Evolutionary conservation across 2,797 vertebrate species (phyloP), one percentile per base, ranked within the genome.

Genomic region (Cirrhinus molitorella): DNA sequence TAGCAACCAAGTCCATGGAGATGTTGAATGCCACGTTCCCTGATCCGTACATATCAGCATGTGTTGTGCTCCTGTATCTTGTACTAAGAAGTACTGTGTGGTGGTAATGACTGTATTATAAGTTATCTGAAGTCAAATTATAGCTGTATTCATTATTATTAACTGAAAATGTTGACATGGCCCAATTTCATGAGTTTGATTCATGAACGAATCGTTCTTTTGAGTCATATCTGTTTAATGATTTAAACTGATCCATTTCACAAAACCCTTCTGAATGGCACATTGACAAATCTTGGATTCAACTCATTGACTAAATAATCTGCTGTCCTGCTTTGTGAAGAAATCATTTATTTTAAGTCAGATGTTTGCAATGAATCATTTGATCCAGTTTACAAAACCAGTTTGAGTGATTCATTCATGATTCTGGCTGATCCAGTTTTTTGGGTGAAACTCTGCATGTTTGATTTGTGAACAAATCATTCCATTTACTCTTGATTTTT

Each of bases 1-100:
- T 92, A 94, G 94, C 94, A 95, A 95, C 94, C 14, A 89, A 90
- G 88, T 88, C 92, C 86, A 71, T 86, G 85, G 55, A 73, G 90
- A 89, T 85, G 53, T 28, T 63, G 82, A 90, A 78, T 83, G 83
- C 86, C 70, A 31, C 73, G 59, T 84, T 87, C 85, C 71, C 84
- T 65, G 59, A 61, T 61, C 59, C 1, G 59, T 31, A n/a, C 57
- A 28, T 37, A 34, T 8, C 37, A 43, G 63, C 75, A 53, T 63
- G 43, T 47, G 61, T 57, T 9, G 28, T 63, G 59, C 14, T 31
- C 59, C 31, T 63, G 16, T 61, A 16, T 28, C 7, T 61, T 17
- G 1, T 16, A 61, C 59, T 31, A 31, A 17, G 25, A 34, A 34
- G 31, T 34, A 34, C 31, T 34, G 31, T 34, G 31, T 34, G 31